phyloP scores from a whole-genome alignment of 2,797 vertebrate species.

The Sebastes oblongus region DNA sequence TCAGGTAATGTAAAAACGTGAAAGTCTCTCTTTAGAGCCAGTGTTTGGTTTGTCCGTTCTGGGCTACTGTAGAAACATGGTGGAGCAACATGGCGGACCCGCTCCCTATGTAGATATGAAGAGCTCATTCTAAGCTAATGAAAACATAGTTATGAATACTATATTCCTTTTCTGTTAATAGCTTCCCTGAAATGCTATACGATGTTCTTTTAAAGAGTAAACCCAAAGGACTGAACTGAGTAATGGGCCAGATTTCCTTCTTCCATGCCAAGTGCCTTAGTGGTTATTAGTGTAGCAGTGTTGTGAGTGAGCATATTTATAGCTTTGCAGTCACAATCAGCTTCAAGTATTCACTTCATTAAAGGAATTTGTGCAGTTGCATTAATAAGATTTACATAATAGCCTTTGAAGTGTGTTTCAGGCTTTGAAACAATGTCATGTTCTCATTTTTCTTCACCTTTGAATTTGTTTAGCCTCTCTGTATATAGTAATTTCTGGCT shows the following conservation, averaged over 20 bases:
- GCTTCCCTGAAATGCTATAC: too few relatives aligned
- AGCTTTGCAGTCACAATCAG: background rate
- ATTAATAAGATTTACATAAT: background rate
- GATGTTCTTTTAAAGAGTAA: background rate
- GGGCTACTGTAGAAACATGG: too few relatives aligned
- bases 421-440: background rate
- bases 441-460: background rate
- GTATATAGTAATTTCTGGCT: background rate
- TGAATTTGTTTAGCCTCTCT: background rate
- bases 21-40: too few relatives aligned
- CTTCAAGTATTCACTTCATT: background rate
- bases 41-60: too few relatives aligned
- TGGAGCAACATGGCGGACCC: too few relatives aligned
- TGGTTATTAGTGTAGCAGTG: background rate
- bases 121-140: too few relatives aligned
- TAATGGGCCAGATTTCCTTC: background rate
- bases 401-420: background rate
- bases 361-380: background rate
- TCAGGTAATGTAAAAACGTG: too few relatives aligned
- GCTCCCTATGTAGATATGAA: too few relatives aligned
- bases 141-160: too few relatives aligned
- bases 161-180: too few relatives aligned
- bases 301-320: background rate
- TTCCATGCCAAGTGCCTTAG: background rate
- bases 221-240: background rate